Evolutionary conservation across 2,113 vertebrate species (phyloP).

Genomic region (Myrmecobius fasciatus): DNA sequence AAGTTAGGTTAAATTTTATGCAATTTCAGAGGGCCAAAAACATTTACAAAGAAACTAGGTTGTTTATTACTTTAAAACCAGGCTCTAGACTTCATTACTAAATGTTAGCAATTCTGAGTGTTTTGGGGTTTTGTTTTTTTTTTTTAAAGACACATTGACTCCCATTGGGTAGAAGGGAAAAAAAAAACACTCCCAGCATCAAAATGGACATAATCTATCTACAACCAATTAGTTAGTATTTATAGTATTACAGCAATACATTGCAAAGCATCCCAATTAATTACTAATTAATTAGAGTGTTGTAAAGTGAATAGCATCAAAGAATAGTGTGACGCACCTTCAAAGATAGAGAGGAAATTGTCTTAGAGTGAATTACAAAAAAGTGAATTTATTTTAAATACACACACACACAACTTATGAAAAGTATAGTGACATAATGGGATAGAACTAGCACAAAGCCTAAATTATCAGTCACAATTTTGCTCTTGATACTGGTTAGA

Average conservation of each 20-base stretch:
- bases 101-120: neutral
- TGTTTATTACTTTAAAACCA: neutral
- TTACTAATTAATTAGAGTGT: too few species aligned
- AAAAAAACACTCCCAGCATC: neutral
- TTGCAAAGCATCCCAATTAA: neutral
- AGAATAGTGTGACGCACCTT: neutral
- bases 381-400: neutral
- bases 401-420: neutral
- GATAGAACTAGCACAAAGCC: neutral
- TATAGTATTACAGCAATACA: too few species aligned
- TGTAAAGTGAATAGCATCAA: neutral
- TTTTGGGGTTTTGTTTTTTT: too few species aligned
- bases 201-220: neutral
- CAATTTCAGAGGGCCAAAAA: neutral
- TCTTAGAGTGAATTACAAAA: too few species aligned
- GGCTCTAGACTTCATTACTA: neutral
- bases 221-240: neutral
- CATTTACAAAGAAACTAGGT: neutral
- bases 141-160: neutral
- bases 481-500: neutral
- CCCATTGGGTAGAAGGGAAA: neutral
- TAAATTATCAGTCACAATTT: neutral
- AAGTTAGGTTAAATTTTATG: neutral
- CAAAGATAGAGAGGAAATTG: neutral
- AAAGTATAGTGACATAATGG: neutral